Evolutionary conservation across 1,140 invertebrate genomes (phyloP).

Genomic region (Riptortus pedestris): DNA sequence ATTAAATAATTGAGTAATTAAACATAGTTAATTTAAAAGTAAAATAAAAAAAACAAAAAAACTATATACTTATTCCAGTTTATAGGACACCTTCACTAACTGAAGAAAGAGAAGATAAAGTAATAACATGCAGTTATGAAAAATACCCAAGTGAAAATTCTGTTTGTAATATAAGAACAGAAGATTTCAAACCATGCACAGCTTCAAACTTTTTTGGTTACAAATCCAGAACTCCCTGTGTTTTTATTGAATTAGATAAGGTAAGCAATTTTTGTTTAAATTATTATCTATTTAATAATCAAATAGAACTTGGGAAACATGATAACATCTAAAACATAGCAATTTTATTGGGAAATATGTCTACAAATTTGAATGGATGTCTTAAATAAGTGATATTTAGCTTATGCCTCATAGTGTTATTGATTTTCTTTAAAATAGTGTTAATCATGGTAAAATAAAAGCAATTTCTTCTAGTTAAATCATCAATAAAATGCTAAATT

Average conservation of each 20-base stretch:
- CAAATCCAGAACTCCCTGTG: constrained; percentile 56
- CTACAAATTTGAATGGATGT: no score
- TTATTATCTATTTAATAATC: no score
- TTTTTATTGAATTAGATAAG: constrained; percentile 75
- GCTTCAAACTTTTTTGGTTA: constrained; percentile 56
- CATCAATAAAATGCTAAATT: no score
- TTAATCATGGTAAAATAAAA: no score
- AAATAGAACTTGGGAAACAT: no score
- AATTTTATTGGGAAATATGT: no score
- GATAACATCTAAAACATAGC: no score
- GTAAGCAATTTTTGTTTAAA: constrained; percentile 41
- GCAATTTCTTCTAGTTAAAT: no score
- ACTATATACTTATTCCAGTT: neutral
- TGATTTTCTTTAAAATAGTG: no score
- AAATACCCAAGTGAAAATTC: constrained; percentile 44
- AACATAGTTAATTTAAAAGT: neutral
- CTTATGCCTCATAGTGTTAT: no score
- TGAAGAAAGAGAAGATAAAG: constrained; percentile 47
- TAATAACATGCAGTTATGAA: constrained; percentile 52
- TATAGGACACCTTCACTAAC: constrained; percentile 24
- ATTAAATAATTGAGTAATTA: neutral
- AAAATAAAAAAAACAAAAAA: neutral
- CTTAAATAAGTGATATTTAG: no score
- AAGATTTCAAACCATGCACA: constrained; percentile 52
- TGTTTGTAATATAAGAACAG: constrained; percentile 48